Base-by-base conservation (phyloP, 2,113 vertebrate species). In the Istiophorus platypterus region DNA sequence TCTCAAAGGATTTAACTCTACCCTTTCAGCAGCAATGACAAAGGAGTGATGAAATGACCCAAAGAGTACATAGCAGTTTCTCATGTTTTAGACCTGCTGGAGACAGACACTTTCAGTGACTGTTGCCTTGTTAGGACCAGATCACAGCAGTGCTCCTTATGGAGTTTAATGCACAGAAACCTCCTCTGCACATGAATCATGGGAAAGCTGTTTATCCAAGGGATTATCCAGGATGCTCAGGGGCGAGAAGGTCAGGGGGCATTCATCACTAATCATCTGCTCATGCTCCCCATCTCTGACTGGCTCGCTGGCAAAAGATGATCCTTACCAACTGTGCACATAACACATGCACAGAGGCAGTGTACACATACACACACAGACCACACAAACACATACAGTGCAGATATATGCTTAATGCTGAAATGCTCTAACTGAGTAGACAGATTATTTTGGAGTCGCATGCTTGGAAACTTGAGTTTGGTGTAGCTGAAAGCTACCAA, bases 181-280 rank as follows among this genome's bases (percentile, higher is more conserved):
- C 14, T 77, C 72, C 74, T 58, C 63, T 72, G 58, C 72, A 86
- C 77, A 79, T 85, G 76, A 92, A 90, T 82, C 14, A 41, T 75
- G 82, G 80, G 75, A 85, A 84, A 92, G 85, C 91, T 82, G 88
- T 88, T 91, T 78, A 90, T 90, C 89, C 77, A 76, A 70, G 39
- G 80, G 91, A 93, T 94, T 93, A 93, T 88, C 80, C 82, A 86
- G 80, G 83, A 82, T 85, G 87, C 84, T 88, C 89, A 85, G 80
- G 80, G 85, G 88, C 42, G 64, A 91, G 81, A 90, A 91, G 88
- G 88, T 89, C 79, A 51, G 64, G 85, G 89, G 84, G 89, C 81
- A 66, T 88, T 88, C 84, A 88, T 92, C 89, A 89, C 86, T 87
- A 90, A 93, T 93, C 91, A 90, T 92, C 85, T 87, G 86, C 73